Conservation (phyloP, 2,888 invertebrate genomes). For the Smittia aterrima region DNA sequence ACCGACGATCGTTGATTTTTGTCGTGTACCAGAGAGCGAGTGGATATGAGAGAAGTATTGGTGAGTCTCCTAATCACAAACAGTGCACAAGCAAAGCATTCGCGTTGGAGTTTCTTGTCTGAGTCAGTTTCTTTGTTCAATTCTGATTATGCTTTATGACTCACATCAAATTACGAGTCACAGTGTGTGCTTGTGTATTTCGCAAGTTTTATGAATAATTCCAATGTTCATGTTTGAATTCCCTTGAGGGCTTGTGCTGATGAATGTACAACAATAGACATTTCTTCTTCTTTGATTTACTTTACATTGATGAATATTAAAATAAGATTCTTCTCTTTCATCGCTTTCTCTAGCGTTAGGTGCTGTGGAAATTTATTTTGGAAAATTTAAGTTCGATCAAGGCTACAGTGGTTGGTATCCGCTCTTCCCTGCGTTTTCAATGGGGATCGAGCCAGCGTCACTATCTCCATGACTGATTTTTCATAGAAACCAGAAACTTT, state of each 20-base stretch:
- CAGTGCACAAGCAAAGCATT: background rate
- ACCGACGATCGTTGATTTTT: constrained; percentile 78
- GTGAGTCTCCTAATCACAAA: background rate
- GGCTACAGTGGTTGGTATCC: constrained; percentile 89
- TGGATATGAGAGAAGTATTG: constrained; percentile 78
- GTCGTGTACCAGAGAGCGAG: constrained; percentile 92
- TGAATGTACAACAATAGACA: too few relatives aligned
- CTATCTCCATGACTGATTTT: constrained; percentile 54
- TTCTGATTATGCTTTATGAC: too few relatives aligned
- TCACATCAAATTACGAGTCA: too few relatives aligned
- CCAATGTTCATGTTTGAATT: too few relatives aligned
- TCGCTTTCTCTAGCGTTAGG: constrained; percentile 61
- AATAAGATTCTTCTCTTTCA: background rate
- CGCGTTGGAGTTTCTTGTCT: too few relatives aligned
- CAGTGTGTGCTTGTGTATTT: too few relatives aligned
- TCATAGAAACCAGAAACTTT: background rate
- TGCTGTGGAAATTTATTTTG: constrained; percentile 81
- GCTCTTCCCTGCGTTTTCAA: constrained; percentile 80
- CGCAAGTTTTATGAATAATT: too few relatives aligned
- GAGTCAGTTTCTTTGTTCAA: too few relatives aligned
- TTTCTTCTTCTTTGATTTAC: too few relatives aligned
- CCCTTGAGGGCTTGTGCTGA: too few relatives aligned
- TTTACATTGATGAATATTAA: too few relatives aligned
- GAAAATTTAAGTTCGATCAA: constrained; percentile 75
- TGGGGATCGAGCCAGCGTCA: constrained; percentile 61